Conservation (phyloP, 2,888 invertebrate species). For the Oxycera nigricornis region DNA sequence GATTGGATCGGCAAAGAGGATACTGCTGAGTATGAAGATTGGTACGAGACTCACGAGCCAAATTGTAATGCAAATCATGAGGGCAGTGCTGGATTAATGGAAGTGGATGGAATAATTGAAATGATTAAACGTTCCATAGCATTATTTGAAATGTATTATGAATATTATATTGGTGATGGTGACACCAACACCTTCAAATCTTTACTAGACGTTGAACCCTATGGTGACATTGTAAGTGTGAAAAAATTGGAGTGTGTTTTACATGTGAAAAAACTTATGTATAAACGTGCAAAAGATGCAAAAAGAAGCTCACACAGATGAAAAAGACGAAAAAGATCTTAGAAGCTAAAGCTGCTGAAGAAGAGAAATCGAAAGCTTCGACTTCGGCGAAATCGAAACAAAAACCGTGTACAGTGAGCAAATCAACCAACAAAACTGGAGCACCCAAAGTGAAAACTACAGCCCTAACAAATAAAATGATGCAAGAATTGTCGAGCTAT, state of each 20-base stretch:
- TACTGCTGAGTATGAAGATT: conserved; percentile 13
- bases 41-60: not conserved
- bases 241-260: too few species aligned
- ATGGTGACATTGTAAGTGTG: not conserved
- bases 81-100: conserved; percentile 10
- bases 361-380: too few species aligned
- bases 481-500: conserved; percentile 20
- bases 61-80: conserved; percentile 21
- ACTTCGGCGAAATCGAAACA: too few species aligned
- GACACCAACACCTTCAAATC: conserved; percentile 10
- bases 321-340: conserved; percentile 6
- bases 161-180: too few species aligned
- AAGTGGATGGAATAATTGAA: not conserved
- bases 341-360: not conserved
- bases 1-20: not conserved
- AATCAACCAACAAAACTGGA: not conserved
- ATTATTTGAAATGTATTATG: not conserved
- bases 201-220: not conserved
- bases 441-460: not conserved
- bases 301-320: too few species aligned
- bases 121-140: not conserved
- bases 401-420: too few species aligned
- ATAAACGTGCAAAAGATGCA: conserved; percentile 10
- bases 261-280: too few species aligned
- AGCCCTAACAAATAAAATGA: conserved; percentile 6